Conservation (phyloP, 2,888 invertebrate species). For the Netelia virgata region DNA sequence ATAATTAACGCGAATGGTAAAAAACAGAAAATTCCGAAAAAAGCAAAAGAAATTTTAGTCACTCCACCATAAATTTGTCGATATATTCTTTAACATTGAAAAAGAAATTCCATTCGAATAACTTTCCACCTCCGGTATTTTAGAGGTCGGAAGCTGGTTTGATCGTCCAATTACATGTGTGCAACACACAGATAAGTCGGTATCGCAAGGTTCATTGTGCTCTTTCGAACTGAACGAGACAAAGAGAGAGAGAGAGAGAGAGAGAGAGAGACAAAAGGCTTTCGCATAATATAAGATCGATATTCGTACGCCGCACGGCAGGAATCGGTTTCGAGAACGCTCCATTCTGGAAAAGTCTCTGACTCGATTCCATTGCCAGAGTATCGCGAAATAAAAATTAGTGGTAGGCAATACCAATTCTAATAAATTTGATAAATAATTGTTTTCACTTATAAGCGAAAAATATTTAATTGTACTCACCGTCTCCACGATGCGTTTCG, state of each 20-base stretch:
- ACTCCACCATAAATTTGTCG: not conserved
- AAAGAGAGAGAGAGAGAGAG: not conserved
- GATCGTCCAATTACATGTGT: not conserved
- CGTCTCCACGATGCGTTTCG: not conserved
- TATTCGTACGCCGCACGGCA: constrained; percentile 62
- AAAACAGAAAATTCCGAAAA: not conserved
- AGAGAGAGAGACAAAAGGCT: not conserved
- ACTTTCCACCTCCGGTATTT: too few relatives aligned
- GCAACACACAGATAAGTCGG: not conserved
- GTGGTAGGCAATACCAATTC: too few relatives aligned
- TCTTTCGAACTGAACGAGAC: constrained; percentile 36
- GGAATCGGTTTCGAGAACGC: constrained; percentile 32
- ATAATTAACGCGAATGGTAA: not conserved
- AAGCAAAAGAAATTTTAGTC: too few relatives aligned
- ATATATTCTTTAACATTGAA: too few relatives aligned
- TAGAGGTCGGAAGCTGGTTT: too few relatives aligned
- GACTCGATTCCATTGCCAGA: too few relatives aligned
- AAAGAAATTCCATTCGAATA: too few relatives aligned
- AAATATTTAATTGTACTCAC: constrained; percentile 30
- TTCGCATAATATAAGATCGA: constrained; percentile 59
- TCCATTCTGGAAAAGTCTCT: not conserved
- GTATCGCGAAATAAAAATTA: too few relatives aligned
- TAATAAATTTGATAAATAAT: not conserved
- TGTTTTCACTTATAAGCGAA: not conserved
- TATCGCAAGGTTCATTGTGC: constrained; percentile 56